Evolutionary conservation across 2,888 invertebrate species (phyloP).

Genomic region (Metalampra italica): DNA sequence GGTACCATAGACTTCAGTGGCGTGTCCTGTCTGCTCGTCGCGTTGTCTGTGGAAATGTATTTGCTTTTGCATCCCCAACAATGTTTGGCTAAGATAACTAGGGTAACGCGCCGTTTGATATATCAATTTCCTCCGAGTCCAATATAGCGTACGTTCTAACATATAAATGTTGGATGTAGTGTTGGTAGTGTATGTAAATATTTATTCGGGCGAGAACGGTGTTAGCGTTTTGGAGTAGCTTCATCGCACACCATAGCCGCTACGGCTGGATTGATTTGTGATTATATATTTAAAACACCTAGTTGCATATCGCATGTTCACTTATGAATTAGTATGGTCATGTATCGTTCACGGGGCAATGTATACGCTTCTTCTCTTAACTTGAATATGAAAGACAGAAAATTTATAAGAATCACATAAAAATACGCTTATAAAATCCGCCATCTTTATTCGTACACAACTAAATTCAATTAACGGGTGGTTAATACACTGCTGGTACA

Average conservation of each 20-base stretch:
- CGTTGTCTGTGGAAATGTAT: background rate
- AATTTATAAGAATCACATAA: too few relatives aligned
- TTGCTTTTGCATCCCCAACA: slow-evolving; percentile 2
- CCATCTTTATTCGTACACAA: background rate
- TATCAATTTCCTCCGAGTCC: slow-evolving; percentile 7
- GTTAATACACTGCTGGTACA: too few relatives aligned
- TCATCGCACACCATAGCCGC: too few relatives aligned
- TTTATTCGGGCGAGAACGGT: slow-evolving; percentile 4
- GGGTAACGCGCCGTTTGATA: slow-evolving; percentile 4
- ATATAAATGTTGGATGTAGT: background rate
- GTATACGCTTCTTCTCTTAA: too few relatives aligned
- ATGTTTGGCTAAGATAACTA: slow-evolving; percentile 1
- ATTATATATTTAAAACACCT: background rate
- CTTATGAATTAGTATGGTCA: too few relatives aligned
- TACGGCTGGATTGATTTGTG: background rate
- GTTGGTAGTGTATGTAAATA: slow-evolving; percentile 12
- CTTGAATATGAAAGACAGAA: too few relatives aligned
- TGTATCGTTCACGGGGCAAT: too few relatives aligned
- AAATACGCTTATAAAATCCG: background rate
- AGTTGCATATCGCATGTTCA: background rate
- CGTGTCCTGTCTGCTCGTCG: background rate
- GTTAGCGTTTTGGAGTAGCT: background rate
- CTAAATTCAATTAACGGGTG: background rate
- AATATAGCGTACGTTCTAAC: background rate
- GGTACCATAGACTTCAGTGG: too few relatives aligned